Evolutionary conservation across 2,888 invertebrate species (phyloP), one percentile per base, ranked within the genome.

Genomic region (Rotaria magnacalcarata): DNA sequence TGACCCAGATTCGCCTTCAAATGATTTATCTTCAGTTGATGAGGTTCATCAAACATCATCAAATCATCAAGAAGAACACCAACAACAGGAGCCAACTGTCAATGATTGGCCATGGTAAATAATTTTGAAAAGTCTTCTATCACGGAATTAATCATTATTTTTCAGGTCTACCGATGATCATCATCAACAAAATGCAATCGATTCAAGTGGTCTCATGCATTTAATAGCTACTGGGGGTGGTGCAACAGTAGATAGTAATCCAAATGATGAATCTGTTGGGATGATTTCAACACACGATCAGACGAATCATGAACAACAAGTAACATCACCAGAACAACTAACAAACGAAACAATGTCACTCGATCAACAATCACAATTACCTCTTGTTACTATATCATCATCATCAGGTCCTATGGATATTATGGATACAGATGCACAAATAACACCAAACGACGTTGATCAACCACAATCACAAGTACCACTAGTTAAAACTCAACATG

Each of bases 1-100:
- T 67, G 67, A 67, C 27, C 67, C 67, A 67, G 67, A 67, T 67
- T 67, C 67, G 67, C 67, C 67, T 41, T 67, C 67, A 34, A 67
- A 67, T 67, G 34, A 67, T 67, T 34, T 67, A 34, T 67, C 67
- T 41, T 34, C 67, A 67, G 34, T 67, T 67, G 34, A 34, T 67
- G 67, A 67, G 34, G 67, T 67, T 34, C 67, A 67, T 34, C 67
- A 67, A 7, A 34, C 67, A 67, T 67, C 67, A 67, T 67, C 67
- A 19, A 41, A 34, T 19, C 67, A 67, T 34, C 67, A 67, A 67
- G 21, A 54, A 2, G 67, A 67, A 34, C 19, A 34, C 1, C 34
- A 67, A 67, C 67, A 67, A 67, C 54, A 54, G 1, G 67, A 67
- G 19, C 19, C 67, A 34, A 67, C 67, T 6, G 7, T 34, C 16